phyloP scores from a whole-genome alignment of 2,888 invertebrate species.

The Bembecia ichneumoniformis region DNA sequence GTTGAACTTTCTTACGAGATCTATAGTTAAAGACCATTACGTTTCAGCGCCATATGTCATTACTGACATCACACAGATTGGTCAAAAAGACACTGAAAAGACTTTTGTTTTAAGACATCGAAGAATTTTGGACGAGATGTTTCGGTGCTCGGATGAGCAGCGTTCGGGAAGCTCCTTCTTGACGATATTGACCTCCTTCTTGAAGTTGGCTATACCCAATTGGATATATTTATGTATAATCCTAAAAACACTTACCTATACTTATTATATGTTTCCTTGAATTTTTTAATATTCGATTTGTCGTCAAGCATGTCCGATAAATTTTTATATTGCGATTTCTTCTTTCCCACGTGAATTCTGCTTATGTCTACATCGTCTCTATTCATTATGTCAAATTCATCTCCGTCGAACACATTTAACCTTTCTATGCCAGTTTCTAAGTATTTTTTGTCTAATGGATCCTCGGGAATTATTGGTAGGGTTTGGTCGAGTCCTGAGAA shows the following conservation, averaged over 20 bases:
- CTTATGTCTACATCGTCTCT: slow-evolving; percentile 66
- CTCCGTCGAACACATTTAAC: slow-evolving; percentile 81
- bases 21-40: no score
- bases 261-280: slow-evolving; percentile 71
- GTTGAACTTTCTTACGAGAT: no score
- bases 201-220: no score
- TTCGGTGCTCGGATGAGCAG: no score
- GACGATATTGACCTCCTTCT: no score
- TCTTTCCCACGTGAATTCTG: slow-evolving; percentile 69
- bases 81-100: no score
- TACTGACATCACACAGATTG: not conserved
- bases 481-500: slow-evolving; percentile 56
- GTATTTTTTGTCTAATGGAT: slow-evolving; percentile 67
- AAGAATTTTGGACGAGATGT: no score
- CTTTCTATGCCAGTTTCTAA: slow-evolving; percentile 71
- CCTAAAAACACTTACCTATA: slow-evolving; percentile 65
- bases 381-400: slow-evolving; percentile 84
- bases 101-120: no score
- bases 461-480: slow-evolving; percentile 76
- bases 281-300: slow-evolving; percentile 70
- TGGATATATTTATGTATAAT: no score
- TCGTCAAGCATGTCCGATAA: slow-evolving; percentile 78
- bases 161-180: no score
- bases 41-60: no score
- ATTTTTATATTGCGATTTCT: slow-evolving; percentile 74